phyloP scores from a whole-genome alignment of 2,888 invertebrate genomes.

The Branchellion lobata region DNA sequence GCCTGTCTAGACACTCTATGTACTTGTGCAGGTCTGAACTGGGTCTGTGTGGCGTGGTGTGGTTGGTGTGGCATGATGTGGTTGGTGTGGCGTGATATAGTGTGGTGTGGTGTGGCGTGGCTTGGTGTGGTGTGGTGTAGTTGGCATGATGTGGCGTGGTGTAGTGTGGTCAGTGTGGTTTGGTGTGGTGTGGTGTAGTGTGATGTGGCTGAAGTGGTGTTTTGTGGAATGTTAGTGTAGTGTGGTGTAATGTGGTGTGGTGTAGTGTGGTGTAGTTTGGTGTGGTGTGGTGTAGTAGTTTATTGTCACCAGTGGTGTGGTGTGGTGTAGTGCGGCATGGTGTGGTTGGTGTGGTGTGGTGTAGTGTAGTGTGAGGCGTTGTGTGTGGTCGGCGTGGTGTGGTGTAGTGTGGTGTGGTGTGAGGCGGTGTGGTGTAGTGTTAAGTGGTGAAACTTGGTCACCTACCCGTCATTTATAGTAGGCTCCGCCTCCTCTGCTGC shows the following conservation, averaged over 20 bases:
- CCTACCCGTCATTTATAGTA: slow-evolving; percentile 77
- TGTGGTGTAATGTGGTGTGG: background rate
- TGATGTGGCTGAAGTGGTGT: background rate
- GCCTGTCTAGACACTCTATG: slow-evolving; percentile 75
- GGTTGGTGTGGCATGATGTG: too few species aligned
- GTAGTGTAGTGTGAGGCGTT: background rate
- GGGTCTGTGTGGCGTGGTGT: slow-evolving; percentile 55
- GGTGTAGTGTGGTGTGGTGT: too few species aligned
- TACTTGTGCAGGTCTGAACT: slow-evolving; percentile 66
- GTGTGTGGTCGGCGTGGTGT: too few species aligned
- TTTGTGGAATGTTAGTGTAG: too few species aligned
- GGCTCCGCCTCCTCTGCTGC: slow-evolving; percentile 87
- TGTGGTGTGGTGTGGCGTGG: too few species aligned
- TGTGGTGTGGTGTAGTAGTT: background rate
- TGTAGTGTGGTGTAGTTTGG: too few species aligned
- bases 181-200: background rate
- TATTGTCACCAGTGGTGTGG: background rate
- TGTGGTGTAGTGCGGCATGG: background rate
- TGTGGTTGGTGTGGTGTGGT: background rate
- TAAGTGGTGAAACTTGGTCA: background rate
- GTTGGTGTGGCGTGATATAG: too few species aligned
- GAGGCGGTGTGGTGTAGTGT: background rate
- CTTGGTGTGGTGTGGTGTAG: too few species aligned
- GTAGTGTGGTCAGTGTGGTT: too few species aligned
- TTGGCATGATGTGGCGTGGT: background rate